Base-by-base conservation (phyloP, 1,140 invertebrate genomes). In the Sweltsa coloradensis region DNA sequence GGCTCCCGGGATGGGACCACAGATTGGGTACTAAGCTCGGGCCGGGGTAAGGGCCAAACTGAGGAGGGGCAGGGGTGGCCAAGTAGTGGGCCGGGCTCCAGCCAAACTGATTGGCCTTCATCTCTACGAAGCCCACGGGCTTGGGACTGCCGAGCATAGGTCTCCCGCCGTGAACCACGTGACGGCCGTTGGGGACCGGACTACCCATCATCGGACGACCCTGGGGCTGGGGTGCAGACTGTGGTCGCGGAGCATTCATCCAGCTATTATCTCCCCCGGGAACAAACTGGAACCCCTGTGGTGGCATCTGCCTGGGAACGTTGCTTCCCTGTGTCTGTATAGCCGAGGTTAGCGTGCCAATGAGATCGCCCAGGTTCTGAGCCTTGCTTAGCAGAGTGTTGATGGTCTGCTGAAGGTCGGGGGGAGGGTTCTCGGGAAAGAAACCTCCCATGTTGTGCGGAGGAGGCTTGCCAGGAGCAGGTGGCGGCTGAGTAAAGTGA, bases 351-450 rank as follows among this genome's bases (percentile, higher is more conserved):
- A 56, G 43, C 21, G 49, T 49, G 2, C 59, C 58, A 22, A 66
- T 50, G 5, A 66, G 51, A 45, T 63, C 59, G 24, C 58, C 55
- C 40, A 65, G 51, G 47, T 56, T 61, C 29, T 61, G 60, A 11
- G 63, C 58, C 52, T 64, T 64, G 37, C 47, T 62, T 21, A 65
- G 47, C 5, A 65, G 41, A 13, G 57, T 60, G 34, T 52, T 60
- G 24, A 67, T 52, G 7, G 61, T 59, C 34, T 59, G 57, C 48
- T 64, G 60, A 22, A 64, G 39, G 16, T 67, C 62, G 4, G 60
- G 60, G n/a, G 53, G 41, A 14, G 45, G 13, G 19, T 18, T 39
- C 24, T 47, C 26, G 29, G 48, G 27, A 34, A 45, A n/a, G n/a
- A n/a, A 34, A 19, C 21, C n/a, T 5, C 31, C 22, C 34, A 29